Conservation (phyloP, 2,797 vertebrate genomes). For the Phalloptychus januarius region DNA sequence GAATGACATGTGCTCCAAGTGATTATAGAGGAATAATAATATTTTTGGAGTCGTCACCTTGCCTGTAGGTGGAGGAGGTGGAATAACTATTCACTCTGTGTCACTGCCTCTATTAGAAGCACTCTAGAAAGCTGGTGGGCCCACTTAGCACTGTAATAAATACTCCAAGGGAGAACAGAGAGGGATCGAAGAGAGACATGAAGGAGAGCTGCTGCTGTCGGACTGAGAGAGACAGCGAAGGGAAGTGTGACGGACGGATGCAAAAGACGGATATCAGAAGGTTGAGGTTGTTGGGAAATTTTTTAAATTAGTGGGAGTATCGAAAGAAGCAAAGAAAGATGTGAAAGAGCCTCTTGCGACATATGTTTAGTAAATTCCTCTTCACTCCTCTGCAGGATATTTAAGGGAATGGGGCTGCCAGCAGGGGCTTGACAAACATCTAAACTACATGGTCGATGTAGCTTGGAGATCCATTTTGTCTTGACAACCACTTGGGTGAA, state of each 20-base stretch:
- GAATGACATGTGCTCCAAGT: slow-evolving; percentile 28
- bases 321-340: slow-evolving; percentile 27
- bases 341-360: slow-evolving; percentile 31
- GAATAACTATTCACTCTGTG: slow-evolving; percentile 56
- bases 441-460: slow-evolving; percentile 47
- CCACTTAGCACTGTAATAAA: slow-evolving; percentile 69
- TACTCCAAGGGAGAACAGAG: slow-evolving; percentile 42
- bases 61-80: slow-evolving; percentile 59
- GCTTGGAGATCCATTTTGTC: slow-evolving; percentile 56
- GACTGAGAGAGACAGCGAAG: slow-evolving; percentile 26
- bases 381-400: slow-evolving; percentile 38
- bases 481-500: slow-evolving; percentile 66
- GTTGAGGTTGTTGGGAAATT: slow-evolving; percentile 26
- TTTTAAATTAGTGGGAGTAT: slow-evolving; percentile 24
- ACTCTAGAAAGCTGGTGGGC: slow-evolving; percentile 61
- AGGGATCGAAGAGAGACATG: slow-evolving; percentile 42
- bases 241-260: slow-evolving; percentile 21
- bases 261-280: slow-evolving; percentile 11
- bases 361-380: slow-evolving; percentile 30
- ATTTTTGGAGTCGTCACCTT: slow-evolving; percentile 59
- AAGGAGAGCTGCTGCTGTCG: slow-evolving; percentile 43
- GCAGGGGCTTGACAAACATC: slow-evolving; percentile 54
- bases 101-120: slow-evolving; percentile 58
- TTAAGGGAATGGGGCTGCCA: slow-evolving; percentile 26
- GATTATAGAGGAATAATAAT: slow-evolving; percentile 54